Conservation (phyloP, 2,113 vertebrate genomes). For the Tupaia chinensis region DNA sequence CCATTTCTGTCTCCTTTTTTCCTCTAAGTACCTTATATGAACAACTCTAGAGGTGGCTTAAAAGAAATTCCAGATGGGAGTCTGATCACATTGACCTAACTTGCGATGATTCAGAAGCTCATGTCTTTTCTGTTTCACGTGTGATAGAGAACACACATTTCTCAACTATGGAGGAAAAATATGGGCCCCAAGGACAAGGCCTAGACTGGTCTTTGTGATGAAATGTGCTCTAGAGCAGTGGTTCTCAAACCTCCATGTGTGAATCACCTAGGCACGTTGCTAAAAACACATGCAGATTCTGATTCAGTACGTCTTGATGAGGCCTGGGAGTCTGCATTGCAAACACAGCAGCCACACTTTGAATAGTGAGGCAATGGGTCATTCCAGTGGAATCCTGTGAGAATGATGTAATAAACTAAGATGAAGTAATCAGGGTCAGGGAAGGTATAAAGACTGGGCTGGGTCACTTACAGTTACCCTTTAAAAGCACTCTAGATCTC, state of each 20-base stretch:
- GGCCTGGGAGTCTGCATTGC: no score
- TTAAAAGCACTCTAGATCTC: not conserved
- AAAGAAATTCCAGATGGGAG: not conserved
- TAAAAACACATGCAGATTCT: no score
- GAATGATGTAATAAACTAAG: no score
- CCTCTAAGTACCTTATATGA: not conserved
- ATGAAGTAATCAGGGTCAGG: no score
- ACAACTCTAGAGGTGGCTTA: not conserved
- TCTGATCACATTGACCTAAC: not conserved
- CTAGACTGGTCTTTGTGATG: no score
- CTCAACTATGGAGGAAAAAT: not conserved
- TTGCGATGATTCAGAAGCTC: not conserved
- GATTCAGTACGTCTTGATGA: no score
- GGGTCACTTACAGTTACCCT: not conserved
- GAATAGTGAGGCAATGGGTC: no score
- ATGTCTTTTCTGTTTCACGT: not conserved
- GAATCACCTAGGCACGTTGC: no score
- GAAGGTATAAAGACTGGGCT: not conserved
- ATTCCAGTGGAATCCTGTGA: no score
- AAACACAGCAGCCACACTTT: no score
- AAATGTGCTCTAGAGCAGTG: no score
- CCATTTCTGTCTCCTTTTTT: not conserved
- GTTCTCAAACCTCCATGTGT: no score
- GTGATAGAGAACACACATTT: not conserved
- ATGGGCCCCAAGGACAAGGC: not conserved